phyloP scores from a whole-genome alignment of 2,888 invertebrate species.

The Lymantria monacha region DNA sequence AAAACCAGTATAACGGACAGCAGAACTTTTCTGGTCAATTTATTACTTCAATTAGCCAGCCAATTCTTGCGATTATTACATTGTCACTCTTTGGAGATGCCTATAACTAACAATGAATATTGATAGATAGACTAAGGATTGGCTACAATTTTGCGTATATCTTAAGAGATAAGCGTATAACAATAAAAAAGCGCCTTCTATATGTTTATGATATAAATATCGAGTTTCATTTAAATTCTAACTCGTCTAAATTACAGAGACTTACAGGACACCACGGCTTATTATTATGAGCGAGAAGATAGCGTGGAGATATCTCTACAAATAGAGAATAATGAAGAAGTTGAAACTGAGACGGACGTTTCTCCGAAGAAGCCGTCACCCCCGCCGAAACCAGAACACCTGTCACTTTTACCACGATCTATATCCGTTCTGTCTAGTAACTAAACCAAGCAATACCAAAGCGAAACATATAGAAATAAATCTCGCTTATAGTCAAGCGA shows the following conservation, averaged over 20 bases:
- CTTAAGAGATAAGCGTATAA: no score
- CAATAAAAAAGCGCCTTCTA: no score
- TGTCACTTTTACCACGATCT: slow-evolving; percentile 25
- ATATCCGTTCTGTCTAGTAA: slow-evolving; percentile 16
- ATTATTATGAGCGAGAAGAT: not conserved
- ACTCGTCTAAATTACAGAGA: not conserved
- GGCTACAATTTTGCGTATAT: no score
- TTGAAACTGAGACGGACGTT: slow-evolving; percentile 21
- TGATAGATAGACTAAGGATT: no score
- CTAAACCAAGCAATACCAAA: slow-evolving; percentile 4
- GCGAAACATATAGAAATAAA: not conserved
- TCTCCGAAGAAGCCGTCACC: slow-evolving; percentile 54
- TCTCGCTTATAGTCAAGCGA: not conserved
- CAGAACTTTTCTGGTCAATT: no score
- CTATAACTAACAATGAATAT: no score
- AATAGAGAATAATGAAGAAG: not conserved
- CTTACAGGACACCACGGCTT: not conserved
- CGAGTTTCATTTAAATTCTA: not conserved
- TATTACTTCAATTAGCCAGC: no score
- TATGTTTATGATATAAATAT: no score
- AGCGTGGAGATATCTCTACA: not conserved
- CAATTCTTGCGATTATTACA: no score
- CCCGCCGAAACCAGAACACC: slow-evolving; percentile 59
- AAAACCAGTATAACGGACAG: no score
- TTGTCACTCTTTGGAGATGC: no score